Evolutionary conservation across 2,113 vertebrate genomes (phyloP), one percentile per base, ranked within the genome.

Genomic region (Mormyrus iriodes): DNA sequence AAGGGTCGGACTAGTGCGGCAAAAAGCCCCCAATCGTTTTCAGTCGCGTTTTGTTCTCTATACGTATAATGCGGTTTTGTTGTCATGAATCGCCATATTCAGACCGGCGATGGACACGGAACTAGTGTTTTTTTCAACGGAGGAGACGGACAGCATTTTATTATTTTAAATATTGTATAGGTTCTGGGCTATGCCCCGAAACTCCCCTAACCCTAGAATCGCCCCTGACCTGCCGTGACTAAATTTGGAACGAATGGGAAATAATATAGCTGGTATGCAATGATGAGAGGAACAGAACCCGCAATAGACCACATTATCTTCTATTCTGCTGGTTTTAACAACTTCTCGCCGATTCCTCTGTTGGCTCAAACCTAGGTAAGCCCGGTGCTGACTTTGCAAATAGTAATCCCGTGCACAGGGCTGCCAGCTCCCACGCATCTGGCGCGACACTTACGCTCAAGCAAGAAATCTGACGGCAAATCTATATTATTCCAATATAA

Each of bases 291-390:
- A 35, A 15, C 27, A 6, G 31, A 76, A 39, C 27, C 27, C 31
- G 2, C 35, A 39, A 31, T 96, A 95, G 95, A 96, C 95, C 95
- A n/a, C 8, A 83, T 48, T 46, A 48, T 83, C 31, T 21, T 24
- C 2, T 19, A 24, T 17, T 48, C 19, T 17, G 21, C 79, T 10
- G 3, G 8, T n/a, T 83, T 83, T 48, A 83, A 21, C 42, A 1
- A 9, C 79, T 48, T 48, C 7, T 48, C 44, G 21, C 12, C 17
- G 42, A 48, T 46, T 48, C 19, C 7, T 48, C 44, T 4, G 7
- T 83, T n/a, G 39, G 19, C 39, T 48, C 8, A 1, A 21, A 7
- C 42, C 7, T 42, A 24, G 17, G 21, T 1, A 46, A 35, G 15
- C 15, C 39, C 9, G 39, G 21, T 7, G 17, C 2, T n/a, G 19